Evolutionary conservation across 2,888 invertebrate genomes (phyloP).

Genomic region (Acanthoscelides obtectus): DNA sequence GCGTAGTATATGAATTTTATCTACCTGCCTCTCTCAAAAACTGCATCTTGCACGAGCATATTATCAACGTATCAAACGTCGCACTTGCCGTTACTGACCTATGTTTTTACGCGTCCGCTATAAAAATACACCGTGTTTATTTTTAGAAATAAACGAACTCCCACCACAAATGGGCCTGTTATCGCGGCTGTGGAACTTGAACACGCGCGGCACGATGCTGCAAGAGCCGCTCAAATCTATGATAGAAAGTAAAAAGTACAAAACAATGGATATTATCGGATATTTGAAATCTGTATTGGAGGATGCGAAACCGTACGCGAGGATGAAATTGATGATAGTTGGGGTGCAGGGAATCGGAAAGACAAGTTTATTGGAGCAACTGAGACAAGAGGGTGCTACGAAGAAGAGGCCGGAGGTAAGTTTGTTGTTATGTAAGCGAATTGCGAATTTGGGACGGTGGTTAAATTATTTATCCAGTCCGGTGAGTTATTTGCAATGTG

Average conservation of each 20-base stretch:
- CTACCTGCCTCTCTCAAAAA: no score
- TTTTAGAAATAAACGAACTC: slow-evolving; percentile 73
- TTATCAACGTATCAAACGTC: no score
- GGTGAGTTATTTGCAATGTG: no score
- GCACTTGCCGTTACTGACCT: no score
- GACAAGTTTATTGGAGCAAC: slow-evolving; percentile 83
- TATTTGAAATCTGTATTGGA: slow-evolving; percentile 86
- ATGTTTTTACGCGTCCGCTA: background rate
- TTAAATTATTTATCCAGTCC: no score
- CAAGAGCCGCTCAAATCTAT: slow-evolving; percentile 86
- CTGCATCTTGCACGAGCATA: no score
- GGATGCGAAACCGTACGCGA: slow-evolving; percentile 87
- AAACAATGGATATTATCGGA: slow-evolving; percentile 91
- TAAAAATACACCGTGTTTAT: slow-evolving; percentile 13
- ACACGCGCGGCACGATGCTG: slow-evolving; percentile 82
- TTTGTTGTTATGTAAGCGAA: slow-evolving; percentile 1
- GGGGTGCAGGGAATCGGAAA: slow-evolving; percentile 85
- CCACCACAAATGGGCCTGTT: slow-evolving; percentile 94
- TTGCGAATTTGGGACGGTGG: no score
- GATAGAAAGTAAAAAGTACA: slow-evolving; percentile 88
- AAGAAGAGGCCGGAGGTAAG: slow-evolving; percentile 63
- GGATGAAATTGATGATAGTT: slow-evolving; percentile 95
- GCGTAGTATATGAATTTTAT: no score
- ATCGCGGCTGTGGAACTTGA: slow-evolving; percentile 93
- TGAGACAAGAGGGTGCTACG: slow-evolving; percentile 80